phyloP scores from a whole-genome alignment of 2,888 invertebrate genomes.

The Hemaris fuciformis region DNA sequence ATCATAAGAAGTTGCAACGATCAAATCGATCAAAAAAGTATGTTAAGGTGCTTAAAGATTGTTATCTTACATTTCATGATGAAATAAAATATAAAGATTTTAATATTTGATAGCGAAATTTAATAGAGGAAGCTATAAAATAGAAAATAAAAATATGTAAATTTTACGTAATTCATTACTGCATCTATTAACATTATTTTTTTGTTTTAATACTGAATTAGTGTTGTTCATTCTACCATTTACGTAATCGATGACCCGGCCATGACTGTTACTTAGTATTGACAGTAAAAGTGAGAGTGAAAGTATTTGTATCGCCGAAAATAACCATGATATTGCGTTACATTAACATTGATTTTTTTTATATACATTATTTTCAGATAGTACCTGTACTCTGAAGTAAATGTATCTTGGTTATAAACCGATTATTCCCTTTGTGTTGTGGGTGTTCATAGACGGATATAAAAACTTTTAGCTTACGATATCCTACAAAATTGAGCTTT shows the following conservation, averaged over 20 bases:
- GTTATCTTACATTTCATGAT: background rate
- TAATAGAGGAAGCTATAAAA: slow-evolving; percentile 3
- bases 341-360: background rate
- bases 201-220: background rate
- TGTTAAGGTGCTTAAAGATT: background rate
- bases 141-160: background rate
- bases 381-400: too few relatives aligned
- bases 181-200: background rate
- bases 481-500: too few relatives aligned
- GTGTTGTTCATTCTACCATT: background rate
- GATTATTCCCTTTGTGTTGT: too few relatives aligned
- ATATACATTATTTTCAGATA: too few relatives aligned
- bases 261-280: background rate
- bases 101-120: background rate
- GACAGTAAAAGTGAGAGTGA: slow-evolving; percentile 1
- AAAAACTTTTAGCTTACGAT: too few relatives aligned
- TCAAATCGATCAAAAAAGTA: background rate
- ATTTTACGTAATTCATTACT: background rate
- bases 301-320: background rate
- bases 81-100: background rate
- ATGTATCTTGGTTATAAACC: too few relatives aligned
- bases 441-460: too few relatives aligned
- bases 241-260: background rate
- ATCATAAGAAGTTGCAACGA: background rate
- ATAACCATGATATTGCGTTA: background rate